A percentile compares a stretch with the other conserved stretches of the same genome.
Evolutionary conservation across 1,140 invertebrate genomes (phyloP).

Genomic region (Drosophila athabasca): DNA sequence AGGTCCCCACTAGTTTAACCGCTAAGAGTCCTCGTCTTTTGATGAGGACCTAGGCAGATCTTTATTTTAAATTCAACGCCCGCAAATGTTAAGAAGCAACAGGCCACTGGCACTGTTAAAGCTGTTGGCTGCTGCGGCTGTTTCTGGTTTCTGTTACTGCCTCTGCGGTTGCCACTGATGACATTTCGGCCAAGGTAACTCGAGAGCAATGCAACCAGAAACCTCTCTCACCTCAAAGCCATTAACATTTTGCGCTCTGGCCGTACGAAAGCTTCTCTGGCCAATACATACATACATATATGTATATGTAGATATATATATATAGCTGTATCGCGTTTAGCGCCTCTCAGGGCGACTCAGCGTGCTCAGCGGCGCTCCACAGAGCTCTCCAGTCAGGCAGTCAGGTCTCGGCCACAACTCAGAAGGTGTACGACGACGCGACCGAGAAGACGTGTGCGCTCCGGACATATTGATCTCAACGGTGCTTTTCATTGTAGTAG

Average conservation of each 20-base stretch:
- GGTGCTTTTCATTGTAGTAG: conserved; percentile 59
- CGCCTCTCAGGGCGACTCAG: conserved; percentile 52
- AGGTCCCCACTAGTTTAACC: no score
- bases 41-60: no score
- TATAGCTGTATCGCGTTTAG: no score
- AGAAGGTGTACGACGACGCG: conserved; percentile 68
- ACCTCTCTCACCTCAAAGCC: no score
- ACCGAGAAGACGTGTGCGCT: conserved; percentile 65
- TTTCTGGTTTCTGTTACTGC: conserved; percentile 22
- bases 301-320: no score
- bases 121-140: conserved; percentile 26
- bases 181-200: conserved; percentile 73
- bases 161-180: conserved; percentile 20
- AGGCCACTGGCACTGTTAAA: conserved; percentile 33
- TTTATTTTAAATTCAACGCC: no score
- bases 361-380: conserved; percentile 34
- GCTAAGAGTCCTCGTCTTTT: no score
- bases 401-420: conserved; percentile 16
- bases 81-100: conserved; percentile 22
- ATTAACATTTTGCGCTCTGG: conserved; percentile 17
- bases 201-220: conserved; percentile 3
- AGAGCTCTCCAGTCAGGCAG: not conserved
- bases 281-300: no score
- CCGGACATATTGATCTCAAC: conserved; percentile 72
- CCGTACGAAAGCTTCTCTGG: conserved; percentile 17